Percentiles rank a stretch among this genome's conserved stretches.
phyloP scores from a whole-genome alignment of 2,113 vertebrate genomes.

The Oreotrochilus melanogaster region DNA sequence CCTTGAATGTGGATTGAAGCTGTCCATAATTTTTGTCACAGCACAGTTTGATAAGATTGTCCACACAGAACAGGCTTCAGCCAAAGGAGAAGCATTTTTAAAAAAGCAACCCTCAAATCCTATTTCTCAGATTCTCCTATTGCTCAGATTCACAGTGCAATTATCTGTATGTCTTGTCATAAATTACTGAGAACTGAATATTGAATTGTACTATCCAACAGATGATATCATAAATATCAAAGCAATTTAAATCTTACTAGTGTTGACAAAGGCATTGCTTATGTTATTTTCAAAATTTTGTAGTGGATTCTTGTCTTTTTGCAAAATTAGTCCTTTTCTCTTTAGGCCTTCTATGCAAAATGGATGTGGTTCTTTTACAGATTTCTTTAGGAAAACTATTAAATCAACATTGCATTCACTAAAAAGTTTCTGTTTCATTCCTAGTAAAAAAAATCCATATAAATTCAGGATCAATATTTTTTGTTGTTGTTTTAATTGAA shows the following conservation, averaged over 20 bases:
- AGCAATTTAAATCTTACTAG: not conserved
- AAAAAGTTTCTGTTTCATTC: not conserved
- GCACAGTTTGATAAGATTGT: not conserved
- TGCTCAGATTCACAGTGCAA: not conserved
- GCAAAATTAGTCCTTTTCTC: not conserved
- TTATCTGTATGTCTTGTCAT: not conserved
- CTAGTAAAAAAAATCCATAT: not conserved
- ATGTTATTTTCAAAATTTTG: not conserved
- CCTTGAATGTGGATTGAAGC: not conserved
- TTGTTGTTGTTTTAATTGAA: not conserved
- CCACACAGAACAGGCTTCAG: not conserved
- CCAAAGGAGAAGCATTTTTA: not conserved
- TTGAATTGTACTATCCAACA: not conserved
- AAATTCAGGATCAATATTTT: not conserved
- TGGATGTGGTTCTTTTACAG: not conserved
- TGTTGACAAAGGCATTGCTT: not conserved
- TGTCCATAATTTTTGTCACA: not conserved
- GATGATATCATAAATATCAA: not conserved
- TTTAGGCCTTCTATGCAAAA: not conserved
- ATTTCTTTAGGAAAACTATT: not conserved
- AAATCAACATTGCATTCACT: not conserved
- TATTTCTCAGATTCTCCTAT: not conserved
- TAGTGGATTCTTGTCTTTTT: not conserved
- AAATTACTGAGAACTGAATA: not conserved
- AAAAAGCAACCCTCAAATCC: not conserved